These are phyloP conservation scores for Phyllostomus hastatus DNA, from an alignment of 2,113 vertebrate species.

Conservation along the genomic window DNA sequence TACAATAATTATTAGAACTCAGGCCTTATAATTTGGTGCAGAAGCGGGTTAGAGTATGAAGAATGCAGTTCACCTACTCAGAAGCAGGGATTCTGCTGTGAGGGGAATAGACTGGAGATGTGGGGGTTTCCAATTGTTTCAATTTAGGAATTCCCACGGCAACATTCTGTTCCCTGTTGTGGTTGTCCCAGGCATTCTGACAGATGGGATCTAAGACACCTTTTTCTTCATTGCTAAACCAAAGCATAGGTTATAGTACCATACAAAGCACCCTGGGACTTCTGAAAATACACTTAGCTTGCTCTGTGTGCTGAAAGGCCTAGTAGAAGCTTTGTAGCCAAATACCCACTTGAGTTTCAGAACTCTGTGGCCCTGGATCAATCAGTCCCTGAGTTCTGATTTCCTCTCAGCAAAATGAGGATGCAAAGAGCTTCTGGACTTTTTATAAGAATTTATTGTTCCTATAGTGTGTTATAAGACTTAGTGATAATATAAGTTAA, in stretches of 20 bases:
- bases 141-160: background rate
- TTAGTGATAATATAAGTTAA: background rate
- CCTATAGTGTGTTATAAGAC: background rate
- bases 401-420: background rate
- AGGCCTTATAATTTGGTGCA: background rate
- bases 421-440: background rate
- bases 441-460: background rate
- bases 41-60: background rate
- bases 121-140: constrained; percentile 1
- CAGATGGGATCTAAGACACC: background rate
- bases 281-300: background rate
- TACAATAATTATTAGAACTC: background rate
- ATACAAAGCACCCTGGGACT: background rate
- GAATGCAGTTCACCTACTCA: background rate
- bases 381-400: background rate
- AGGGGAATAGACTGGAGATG: background rate
- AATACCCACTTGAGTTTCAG: background rate
- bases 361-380: background rate
- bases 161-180: background rate
- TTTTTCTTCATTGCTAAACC: background rate
- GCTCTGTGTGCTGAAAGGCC: background rate
- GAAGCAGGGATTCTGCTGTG: background rate
- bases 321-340: background rate
- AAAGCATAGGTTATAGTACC: background rate
- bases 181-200: background rate